These are phyloP conservation scores for Ochropleura plecta DNA, from an alignment of 2,888 invertebrate species.

Conservation along the genomic window DNA sequence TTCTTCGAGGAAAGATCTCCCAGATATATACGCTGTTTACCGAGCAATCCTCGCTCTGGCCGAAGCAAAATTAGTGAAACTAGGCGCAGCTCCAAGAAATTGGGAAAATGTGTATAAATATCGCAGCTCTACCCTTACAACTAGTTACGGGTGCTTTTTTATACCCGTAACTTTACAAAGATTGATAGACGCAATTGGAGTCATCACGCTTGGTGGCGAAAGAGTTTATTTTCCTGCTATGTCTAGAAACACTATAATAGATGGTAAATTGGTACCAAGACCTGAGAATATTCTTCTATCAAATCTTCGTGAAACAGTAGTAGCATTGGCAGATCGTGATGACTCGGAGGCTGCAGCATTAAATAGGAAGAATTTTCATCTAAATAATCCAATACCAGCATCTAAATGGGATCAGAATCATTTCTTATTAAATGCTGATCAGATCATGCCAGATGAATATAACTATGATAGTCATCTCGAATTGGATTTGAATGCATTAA, in stretches of 20 bases:
- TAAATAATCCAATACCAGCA: slow-evolving; percentile 27
- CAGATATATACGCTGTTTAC: slow-evolving; percentile 24
- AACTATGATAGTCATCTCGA: background rate
- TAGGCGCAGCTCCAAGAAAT: background rate
- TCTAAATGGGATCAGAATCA: slow-evolving; percentile 21
- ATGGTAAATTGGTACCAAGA: slow-evolving; percentile 17
- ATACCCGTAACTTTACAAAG: slow-evolving; percentile 16
- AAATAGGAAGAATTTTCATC: slow-evolving; percentile 1
- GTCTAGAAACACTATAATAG: background rate
- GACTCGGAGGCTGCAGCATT: slow-evolving; percentile 3
- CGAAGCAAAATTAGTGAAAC: background rate
- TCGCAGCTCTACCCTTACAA: background rate
- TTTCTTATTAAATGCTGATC: slow-evolving; percentile 17
- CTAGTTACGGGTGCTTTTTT: background rate
- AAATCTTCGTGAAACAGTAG: slow-evolving; percentile 8
- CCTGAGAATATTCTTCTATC: slow-evolving; percentile 30
- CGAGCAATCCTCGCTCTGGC: slow-evolving; percentile 28
- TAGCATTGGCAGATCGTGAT: slow-evolving; percentile 13
- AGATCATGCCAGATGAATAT: slow-evolving; percentile 20
- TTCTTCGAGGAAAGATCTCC: background rate
- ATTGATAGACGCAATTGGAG: slow-evolving; percentile 23
- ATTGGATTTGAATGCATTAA: background rate
- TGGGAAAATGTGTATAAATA: background rate
- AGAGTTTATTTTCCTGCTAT: slow-evolving; percentile 22
- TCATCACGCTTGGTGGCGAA: background rate